Conservation (phyloP, 2,113 vertebrate species). For the Psittacula cyanocephala region DNA sequence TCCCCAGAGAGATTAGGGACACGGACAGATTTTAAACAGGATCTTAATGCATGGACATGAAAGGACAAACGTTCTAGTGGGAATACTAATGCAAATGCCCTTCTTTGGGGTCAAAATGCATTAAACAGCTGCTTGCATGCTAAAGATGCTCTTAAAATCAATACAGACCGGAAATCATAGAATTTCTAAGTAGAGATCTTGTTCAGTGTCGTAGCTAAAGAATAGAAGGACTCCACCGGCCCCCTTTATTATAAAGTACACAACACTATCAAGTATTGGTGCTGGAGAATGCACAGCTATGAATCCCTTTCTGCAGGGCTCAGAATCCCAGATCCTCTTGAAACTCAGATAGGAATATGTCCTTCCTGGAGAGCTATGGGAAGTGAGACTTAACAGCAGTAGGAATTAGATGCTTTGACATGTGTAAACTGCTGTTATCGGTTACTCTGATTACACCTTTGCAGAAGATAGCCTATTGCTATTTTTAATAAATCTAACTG, state of each 20-base stretch:
- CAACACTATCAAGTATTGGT: neutral
- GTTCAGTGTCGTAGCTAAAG: neutral
- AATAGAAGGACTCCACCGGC: neutral
- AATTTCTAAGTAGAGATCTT: neutral
- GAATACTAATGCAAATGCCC: slow-evolving; percentile 45
- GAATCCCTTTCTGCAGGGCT: neutral
- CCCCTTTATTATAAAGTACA: neutral
- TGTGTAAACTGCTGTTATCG: neutral
- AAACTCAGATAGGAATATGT: neutral
- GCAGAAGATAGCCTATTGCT: neutral
- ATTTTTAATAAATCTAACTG: neutral
- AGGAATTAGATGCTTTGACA: neutral
- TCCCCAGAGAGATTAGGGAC: slow-evolving; percentile 49
- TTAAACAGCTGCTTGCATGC: slow-evolving; percentile 13
- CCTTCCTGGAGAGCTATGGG: neutral
- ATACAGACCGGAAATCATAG: neutral
- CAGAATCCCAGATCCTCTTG: neutral
- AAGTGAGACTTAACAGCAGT: neutral
- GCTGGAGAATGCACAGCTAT: neutral
- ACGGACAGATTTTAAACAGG: slow-evolving; percentile 51
- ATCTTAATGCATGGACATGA: slow-evolving; percentile 18
- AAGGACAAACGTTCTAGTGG: slow-evolving; percentile 33
- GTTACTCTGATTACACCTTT: neutral
- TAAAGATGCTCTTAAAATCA: slow-evolving; percentile 23
- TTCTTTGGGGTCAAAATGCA: slow-evolving; percentile 18